Evolutionary conservation across 2,113 vertebrate species (phyloP), one percentile per base, ranked within the genome.

Genomic region (Sinocyclocheilus anophthalmus): DNA sequence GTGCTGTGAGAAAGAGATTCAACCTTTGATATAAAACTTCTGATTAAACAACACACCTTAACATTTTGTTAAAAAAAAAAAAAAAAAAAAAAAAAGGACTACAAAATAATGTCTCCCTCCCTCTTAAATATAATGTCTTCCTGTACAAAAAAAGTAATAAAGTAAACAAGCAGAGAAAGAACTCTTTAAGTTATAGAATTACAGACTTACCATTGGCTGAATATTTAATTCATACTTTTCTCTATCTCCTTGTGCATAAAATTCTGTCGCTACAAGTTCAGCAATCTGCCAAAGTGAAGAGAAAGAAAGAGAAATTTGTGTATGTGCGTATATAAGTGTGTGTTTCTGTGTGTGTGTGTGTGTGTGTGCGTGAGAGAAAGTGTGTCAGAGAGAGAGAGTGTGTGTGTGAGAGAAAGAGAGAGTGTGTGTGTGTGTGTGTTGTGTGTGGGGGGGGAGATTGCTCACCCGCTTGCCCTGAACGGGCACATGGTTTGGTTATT

Each of bases 231-330:
- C 97, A 86, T 93, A 92, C 83, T 95, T 95, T 90, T 98, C 97
- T 90, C 96, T 97, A 93, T 98, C 97, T 87, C 97, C 97, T 93
- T 98, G 97, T 87, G 97, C 96, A 90, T 97, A 98, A 92, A 98
- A 97, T 88, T 98, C 97, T 5, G 95, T 91, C 83, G 97, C 96
- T 63, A 98, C 96, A 63, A 98, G 96, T 86, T 96, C 96, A 84
- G 97, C 96, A 91, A 96, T 96, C 97, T 97, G 92, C 69, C 91
- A 91, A 76, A 24, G 80, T 55, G 8, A 30, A 84, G 11, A 53
- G 70, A 57, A 84, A 85, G 83, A 79, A 42, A 14, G 70, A 33
- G 9, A 26, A 50, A 1, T 9, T 33, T 76, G 53, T 39, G 57
- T 84, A 30, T 67, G 48, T 69, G 33, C 24, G 16, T 13, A 16